Evolutionary conservation across 1,140 invertebrate genomes (phyloP).

Genomic region (Chironomus striatipennis): DNA sequence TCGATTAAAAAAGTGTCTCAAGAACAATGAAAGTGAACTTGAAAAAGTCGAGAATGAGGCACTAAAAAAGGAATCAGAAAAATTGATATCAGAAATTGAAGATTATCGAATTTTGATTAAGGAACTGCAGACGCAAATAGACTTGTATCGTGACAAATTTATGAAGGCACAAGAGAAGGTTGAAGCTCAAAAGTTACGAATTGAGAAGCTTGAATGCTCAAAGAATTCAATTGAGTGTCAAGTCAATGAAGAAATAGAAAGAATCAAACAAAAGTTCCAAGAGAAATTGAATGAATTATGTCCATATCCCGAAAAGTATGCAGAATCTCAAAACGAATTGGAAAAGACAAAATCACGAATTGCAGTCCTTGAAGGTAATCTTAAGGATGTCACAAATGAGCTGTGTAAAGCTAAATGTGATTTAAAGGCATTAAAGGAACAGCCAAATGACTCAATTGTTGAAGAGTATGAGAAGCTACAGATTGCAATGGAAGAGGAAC

Average conservation of each 20-base stretch:
- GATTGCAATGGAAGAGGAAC: not conserved
- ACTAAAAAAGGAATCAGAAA: not conserved
- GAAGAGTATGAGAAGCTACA: slow-evolving; percentile 4
- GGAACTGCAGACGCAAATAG: slow-evolving; percentile 59
- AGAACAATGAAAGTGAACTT: not conserved
- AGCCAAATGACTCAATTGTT: not conserved
- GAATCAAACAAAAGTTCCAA: slow-evolving; percentile 65
- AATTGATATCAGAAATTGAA: slow-evolving; percentile 56
- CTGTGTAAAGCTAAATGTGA: slow-evolving; percentile 37
- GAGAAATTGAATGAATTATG: slow-evolving; percentile 64
- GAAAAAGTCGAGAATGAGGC: not conserved
- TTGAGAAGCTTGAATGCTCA: slow-evolving; percentile 66
- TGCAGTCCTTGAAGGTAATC: slow-evolving; percentile 34
- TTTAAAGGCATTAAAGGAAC: slow-evolving; percentile 32
- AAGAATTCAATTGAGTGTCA: slow-evolving; percentile 65
- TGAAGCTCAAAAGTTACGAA: slow-evolving; percentile 60
- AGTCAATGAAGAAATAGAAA: slow-evolving; percentile 61
- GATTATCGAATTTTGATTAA: slow-evolving; percentile 57
- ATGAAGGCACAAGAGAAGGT: slow-evolving; percentile 61
- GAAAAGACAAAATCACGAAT: slow-evolving; percentile 57
- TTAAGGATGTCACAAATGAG: not conserved
- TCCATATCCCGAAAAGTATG: slow-evolving; percentile 61
- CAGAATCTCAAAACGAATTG: slow-evolving; percentile 59
- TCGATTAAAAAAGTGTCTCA: not conserved
- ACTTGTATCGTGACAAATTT: slow-evolving; percentile 66